Evolutionary conservation across 2,888 invertebrate genomes (phyloP).

Genomic region (Amiota communis): DNA sequence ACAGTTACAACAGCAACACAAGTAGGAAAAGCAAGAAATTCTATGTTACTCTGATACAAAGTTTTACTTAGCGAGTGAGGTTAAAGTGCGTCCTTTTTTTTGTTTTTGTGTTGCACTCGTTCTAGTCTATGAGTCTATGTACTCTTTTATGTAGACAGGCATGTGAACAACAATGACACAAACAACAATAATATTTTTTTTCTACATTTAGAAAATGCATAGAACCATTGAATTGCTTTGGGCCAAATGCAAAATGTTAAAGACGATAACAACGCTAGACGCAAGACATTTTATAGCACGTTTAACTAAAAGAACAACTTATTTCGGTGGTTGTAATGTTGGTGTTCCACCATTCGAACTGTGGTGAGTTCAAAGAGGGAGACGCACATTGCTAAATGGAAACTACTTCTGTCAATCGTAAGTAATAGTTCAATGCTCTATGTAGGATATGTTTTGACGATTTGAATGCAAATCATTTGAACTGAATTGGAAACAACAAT

Average conservation of each 20-base stretch:
- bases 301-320: background rate
- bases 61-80: too few relatives aligned
- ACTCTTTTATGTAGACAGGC: background rate
- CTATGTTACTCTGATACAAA: too few relatives aligned
- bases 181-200: slow-evolving; percentile 6
- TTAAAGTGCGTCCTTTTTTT: too few relatives aligned
- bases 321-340: slow-evolving; percentile 12
- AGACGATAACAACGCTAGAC: background rate
- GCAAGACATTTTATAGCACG: slow-evolving; percentile 18
- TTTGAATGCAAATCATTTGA: slow-evolving; percentile 34
- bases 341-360: slow-evolving; percentile 29
- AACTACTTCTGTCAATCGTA: slow-evolving; percentile 38
- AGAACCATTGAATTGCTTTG: slow-evolving; percentile 54
- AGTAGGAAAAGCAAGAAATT: background rate
- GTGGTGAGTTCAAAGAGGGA: too few relatives aligned
- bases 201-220: slow-evolving; percentile 32
- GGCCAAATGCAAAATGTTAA: slow-evolving; percentile 39
- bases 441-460: background rate
- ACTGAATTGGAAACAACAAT: slow-evolving; percentile 35
- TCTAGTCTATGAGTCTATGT: too few relatives aligned
- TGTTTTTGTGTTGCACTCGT: too few relatives aligned
- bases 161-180: background rate
- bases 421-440: slow-evolving; percentile 58
- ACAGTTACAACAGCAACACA: background rate
- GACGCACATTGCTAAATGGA: slow-evolving; percentile 8